These are phyloP conservation scores for Eupithecia exiguata DNA, from an alignment of 2,888 invertebrate species.

Conservation along the genomic window DNA sequence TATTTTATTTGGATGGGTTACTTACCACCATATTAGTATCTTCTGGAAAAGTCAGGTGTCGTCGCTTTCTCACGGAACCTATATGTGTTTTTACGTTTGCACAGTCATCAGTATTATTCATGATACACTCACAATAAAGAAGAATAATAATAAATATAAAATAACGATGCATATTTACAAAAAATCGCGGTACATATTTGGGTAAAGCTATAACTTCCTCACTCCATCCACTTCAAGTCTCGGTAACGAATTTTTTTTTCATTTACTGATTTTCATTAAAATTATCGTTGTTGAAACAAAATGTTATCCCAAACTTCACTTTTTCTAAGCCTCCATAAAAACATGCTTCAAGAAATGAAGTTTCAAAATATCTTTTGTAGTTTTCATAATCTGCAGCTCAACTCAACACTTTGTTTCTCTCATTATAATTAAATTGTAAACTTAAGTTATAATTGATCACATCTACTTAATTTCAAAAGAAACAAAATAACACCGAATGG, in stretches of 20 bases:
- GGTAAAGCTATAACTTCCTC: neutral
- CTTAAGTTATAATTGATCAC: neutral
- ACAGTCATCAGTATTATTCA: slow-evolving; percentile 52
- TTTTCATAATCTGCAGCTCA: neutral
- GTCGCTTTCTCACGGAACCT: slow-evolving; percentile 60
- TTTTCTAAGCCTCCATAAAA: neutral
- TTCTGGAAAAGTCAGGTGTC: slow-evolving; percentile 71
- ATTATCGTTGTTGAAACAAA: neutral
- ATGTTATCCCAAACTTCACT: no score
- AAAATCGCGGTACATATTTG: slow-evolving; percentile 8
- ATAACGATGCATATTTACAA: slow-evolving; percentile 14
- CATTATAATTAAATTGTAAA: neutral
- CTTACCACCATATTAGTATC: slow-evolving; percentile 68
- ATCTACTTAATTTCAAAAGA: neutral
- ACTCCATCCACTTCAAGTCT: neutral
- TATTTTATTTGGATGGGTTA: slow-evolving; percentile 32
- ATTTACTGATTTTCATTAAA: neutral
- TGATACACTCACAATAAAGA: slow-evolving; percentile 46
- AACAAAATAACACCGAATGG: neutral
- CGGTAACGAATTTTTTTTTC: neutral
- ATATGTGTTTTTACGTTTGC: slow-evolving; percentile 66
- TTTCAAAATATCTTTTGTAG: neutral
- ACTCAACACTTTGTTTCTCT: neutral
- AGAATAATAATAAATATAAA: slow-evolving; percentile 29
- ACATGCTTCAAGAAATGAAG: neutral